Evolutionary conservation across 2,888 invertebrate species (phyloP).

Genomic region (Drosophila anomelani): DNA sequence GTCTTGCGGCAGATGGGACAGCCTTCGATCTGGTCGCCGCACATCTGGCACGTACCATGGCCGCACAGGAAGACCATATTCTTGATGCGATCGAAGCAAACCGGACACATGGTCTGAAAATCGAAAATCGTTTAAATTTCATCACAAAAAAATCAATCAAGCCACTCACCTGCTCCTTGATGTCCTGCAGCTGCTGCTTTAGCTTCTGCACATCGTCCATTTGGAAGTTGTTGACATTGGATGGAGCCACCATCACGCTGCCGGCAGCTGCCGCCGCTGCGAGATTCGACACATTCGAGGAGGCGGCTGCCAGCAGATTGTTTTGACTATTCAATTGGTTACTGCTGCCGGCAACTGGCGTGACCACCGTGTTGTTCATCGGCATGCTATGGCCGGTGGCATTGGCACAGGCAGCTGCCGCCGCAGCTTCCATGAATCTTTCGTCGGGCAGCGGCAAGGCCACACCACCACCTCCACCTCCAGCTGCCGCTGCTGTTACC

Average conservation of each 20-base stretch:
- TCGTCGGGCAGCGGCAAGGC: constrained; percentile 64
- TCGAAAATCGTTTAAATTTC: neutral
- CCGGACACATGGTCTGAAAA: constrained; percentile 98
- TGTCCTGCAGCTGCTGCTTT: constrained; percentile 97
- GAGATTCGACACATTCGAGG: constrained; percentile 54
- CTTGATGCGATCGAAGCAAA: constrained; percentile 98
- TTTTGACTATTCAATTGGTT: constrained; percentile 82
- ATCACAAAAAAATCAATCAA: rapidly evolving
- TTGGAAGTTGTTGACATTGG: constrained; percentile 88
- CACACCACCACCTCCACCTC: constrained; percentile 40
- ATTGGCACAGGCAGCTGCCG: constrained; percentile 78
- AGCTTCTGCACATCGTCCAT: constrained; percentile 94
- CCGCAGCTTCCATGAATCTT: constrained; percentile 57
- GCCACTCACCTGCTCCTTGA: constrained; percentile 94
- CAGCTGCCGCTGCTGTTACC: constrained; percentile 59
- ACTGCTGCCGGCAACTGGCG: constrained; percentile 75
- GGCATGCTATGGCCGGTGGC: constrained; percentile 83
- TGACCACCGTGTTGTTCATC: constrained; percentile 83
- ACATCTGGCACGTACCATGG: constrained; percentile 99
- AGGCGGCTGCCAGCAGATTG: constrained; percentile 71
- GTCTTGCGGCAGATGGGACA: constrained; percentile 99
- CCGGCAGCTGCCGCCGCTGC: constrained; percentile 48
- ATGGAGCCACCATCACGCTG: constrained; percentile 79
- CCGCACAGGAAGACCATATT: constrained; percentile 99
- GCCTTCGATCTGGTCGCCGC: constrained; percentile 98